Base-by-base conservation (phyloP, 2,797 vertebrate genomes). In the Bryconaethiops microstoma region DNA sequence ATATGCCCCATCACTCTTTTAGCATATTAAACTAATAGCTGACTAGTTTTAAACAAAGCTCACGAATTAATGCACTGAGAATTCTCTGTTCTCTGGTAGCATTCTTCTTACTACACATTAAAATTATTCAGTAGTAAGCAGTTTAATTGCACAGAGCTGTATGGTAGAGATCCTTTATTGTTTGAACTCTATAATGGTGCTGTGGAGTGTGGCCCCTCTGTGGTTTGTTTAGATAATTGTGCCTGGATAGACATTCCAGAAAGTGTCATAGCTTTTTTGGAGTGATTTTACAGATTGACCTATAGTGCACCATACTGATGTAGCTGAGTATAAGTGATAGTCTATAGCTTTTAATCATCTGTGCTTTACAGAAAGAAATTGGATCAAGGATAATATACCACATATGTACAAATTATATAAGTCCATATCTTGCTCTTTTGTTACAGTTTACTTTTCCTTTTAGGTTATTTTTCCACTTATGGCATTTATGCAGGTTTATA, bases 91-190 rank as follows among this genome's bases (percentile, higher is more conserved):
- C 13, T 13, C 2, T 70, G 67, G 35, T 63, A 23, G 67, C 23
- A 21, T 35, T 71, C 39, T 23, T n/a, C 69, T 78, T 62, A 35
- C 50, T 78, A 35, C 35, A 35, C 4, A 4, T 35, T 35, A 2
- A 4, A 7, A 8, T 45, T 45, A 45, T 45, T 45, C 42, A 59
- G 55, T 17, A 57, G 40, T n/a, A 48, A 64, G 21, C 17, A 10
- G 16, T 73, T 67, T 67, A 59, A 82, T 74, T 76, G 25, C 21
- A 50, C 59, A 83, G 39, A 12, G 42, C 74, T 77, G 63, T 74
- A 54, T 74, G 35, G 74, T 74, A 7, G 74, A 40, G 40, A 19
- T 71, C 7, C 45, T 57, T 59, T 76, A 75, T 50, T 76, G 73
- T 76, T 63, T 70, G 67, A 14, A 4, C 60, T 78, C 29, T 67